Conservation (phyloP, 2,888 invertebrate species). For the Lycophotia porphyrea region DNA sequence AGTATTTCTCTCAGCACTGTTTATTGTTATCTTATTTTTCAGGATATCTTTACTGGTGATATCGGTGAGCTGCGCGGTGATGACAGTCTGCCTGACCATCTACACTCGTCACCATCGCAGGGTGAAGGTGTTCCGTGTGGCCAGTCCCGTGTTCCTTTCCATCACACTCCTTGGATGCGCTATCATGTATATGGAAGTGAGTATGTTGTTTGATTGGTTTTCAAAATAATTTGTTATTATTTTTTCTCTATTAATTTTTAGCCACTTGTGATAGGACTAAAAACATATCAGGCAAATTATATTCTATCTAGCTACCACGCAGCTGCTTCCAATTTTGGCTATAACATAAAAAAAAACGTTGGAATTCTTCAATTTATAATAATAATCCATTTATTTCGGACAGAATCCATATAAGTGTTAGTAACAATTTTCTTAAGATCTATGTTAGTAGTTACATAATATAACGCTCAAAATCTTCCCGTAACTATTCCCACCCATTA, state of each 20-base stretch:
- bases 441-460: too few relatives aligned
- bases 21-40: slow-evolving; percentile 67
- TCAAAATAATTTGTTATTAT: not conserved
- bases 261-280: not conserved
- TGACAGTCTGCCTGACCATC: slow-evolving; percentile 93
- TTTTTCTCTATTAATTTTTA: not conserved
- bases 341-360: not conserved
- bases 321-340: not conserved
- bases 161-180: slow-evolving; percentile 97
- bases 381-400: too few relatives aligned
- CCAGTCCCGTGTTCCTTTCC: slow-evolving; percentile 97
- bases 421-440: too few relatives aligned
- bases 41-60: slow-evolving; percentile 95
- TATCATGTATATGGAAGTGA: slow-evolving; percentile 97
- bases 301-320: not conserved
- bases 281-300: not conserved
- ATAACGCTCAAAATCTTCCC: too few relatives aligned
- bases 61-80: slow-evolving; percentile 94
- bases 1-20: too few relatives aligned
- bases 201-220: slow-evolving; percentile 62
- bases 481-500: too few relatives aligned
- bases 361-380: too few relatives aligned
- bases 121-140: slow-evolving; percentile 97
- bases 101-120: slow-evolving; percentile 96
- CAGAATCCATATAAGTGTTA: too few relatives aligned